Conservation (phyloP, 2,888 invertebrate genomes). For the Brachynemurus nebulosus region DNA sequence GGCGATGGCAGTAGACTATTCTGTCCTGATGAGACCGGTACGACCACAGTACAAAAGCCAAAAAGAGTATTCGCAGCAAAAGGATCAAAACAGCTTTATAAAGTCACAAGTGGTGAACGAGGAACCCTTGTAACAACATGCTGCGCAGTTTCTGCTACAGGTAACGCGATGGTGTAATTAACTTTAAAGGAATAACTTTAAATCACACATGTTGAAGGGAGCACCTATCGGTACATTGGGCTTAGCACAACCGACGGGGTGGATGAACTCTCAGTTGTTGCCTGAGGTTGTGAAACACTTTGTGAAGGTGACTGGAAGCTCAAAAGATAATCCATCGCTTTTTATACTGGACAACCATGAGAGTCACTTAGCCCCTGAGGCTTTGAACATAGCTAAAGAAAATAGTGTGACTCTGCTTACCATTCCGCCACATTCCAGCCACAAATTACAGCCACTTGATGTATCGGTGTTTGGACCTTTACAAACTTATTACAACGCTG, state of each 20-base stretch:
- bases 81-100: too few species aligned
- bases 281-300: conserved; percentile 24
- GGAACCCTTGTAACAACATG: too few species aligned
- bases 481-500: not conserved
- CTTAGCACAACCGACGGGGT: conserved; percentile 23
- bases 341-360: conserved; percentile 23
- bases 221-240: too few species aligned
- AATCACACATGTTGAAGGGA: too few species aligned
- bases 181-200: too few species aligned
- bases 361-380: conserved; percentile 14
- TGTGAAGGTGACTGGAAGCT: conserved; percentile 19
- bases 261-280: conserved; percentile 25
- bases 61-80: too few species aligned
- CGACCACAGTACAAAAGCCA: too few species aligned
- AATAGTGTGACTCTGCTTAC: not conserved
- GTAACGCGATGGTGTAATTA: too few species aligned
- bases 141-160: too few species aligned
- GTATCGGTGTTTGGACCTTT: not conserved
- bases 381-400: not conserved
- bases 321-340: conserved; percentile 19
- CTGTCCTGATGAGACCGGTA: too few species aligned
- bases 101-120: too few species aligned
- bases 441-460: not conserved
- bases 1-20: too few species aligned
- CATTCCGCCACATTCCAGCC: not conserved